Conservation (phyloP, 1,140 invertebrate genomes). For the Harpegnathos saltator region DNA sequence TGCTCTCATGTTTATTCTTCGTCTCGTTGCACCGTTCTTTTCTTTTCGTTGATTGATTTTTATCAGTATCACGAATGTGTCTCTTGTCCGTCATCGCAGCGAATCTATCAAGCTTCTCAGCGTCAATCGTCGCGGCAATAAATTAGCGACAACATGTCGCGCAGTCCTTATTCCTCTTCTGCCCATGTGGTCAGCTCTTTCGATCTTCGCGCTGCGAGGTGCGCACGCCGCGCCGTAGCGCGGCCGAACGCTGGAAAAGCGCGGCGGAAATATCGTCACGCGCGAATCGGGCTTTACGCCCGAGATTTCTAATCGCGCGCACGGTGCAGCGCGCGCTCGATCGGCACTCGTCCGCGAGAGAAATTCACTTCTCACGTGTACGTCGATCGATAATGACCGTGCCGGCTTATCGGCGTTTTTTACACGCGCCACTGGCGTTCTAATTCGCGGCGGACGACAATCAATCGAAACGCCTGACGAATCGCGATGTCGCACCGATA, state of each 20-base stretch:
- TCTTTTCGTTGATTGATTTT: too few species aligned
- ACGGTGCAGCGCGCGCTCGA: not conserved
- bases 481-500: slow-evolving; percentile 12
- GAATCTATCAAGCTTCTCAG: not conserved
- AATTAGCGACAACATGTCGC: not conserved
- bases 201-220: not conserved
- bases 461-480: slow-evolving; percentile 18
- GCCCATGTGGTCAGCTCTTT: not conserved
- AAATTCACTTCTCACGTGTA: slow-evolving; percentile 31
- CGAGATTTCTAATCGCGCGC: slow-evolving; percentile 48
- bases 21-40: too few species aligned
- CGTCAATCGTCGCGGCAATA: not conserved
- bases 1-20: too few species aligned
- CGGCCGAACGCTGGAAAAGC: slow-evolving; percentile 6
- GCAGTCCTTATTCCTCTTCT: not conserved
- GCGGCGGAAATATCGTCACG: slow-evolving; percentile 22
- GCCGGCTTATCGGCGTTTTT: slow-evolving; percentile 31
- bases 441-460: slow-evolving; percentile 32
- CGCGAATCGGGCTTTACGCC: slow-evolving; percentile 29
- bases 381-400: slow-evolving; percentile 5
- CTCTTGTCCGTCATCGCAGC: not conserved
- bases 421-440: not conserved
- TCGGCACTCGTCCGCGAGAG: slow-evolving; percentile 4
- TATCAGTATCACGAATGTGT: not conserved
- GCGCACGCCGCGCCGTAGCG: too few species aligned